phyloP scores from a whole-genome alignment of 2,797 vertebrate genomes.

The Sebastes reedi region DNA sequence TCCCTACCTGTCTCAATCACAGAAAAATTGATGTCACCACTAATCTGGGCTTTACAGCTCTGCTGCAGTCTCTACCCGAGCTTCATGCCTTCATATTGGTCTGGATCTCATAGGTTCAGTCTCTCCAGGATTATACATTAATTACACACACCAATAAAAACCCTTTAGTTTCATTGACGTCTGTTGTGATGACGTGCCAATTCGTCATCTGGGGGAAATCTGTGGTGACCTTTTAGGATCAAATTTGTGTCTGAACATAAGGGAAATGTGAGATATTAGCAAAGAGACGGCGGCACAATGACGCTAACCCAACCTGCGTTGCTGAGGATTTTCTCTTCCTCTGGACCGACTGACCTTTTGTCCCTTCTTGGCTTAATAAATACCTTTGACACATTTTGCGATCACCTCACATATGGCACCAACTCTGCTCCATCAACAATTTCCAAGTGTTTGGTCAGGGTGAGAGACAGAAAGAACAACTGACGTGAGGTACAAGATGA shows the following conservation, averaged over 20 bases:
- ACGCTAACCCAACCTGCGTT: neutral
- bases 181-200: neutral
- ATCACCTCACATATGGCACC: neutral
- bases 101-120: neutral
- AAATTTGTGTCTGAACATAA: neutral
- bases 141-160: neutral
- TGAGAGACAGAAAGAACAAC: constrained; percentile 12
- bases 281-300: neutral
- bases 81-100: neutral
- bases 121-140: neutral
- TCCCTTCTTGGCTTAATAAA: neutral
- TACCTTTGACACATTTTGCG: constrained; percentile 20
- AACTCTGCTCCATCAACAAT: constrained; percentile 11
- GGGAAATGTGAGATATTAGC: neutral
- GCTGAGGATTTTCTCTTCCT: neutral
- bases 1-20: neutral
- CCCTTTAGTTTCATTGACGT: neutral
- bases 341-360: neutral
- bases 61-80: neutral
- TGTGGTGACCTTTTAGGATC: neutral
- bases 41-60: neutral
- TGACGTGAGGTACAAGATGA: constrained; percentile 7
- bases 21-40: neutral
- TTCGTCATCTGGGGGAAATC: neutral
- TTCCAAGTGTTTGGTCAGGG: constrained; percentile 25